Evolutionary conservation across 2,888 invertebrate genomes (phyloP).

Genomic region (Ophion obscuratus): DNA sequence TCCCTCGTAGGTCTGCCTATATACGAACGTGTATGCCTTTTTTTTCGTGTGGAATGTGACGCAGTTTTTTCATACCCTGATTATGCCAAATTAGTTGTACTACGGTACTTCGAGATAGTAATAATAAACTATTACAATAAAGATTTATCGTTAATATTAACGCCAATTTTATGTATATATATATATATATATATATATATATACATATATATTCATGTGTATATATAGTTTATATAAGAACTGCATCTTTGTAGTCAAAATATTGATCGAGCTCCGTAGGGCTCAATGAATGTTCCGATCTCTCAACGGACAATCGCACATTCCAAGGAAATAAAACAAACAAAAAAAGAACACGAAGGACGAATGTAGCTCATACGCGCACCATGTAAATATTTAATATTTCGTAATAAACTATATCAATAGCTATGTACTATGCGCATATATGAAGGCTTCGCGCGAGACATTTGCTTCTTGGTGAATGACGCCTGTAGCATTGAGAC

Average conservation of each 20-base stretch:
- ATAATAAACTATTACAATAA: constrained; percentile 46
- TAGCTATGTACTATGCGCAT: constrained; percentile 53
- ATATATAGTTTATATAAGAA: background rate
- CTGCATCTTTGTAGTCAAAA: constrained; percentile 16
- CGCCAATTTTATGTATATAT: constrained; percentile 10
- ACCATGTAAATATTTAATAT: constrained; percentile 52
- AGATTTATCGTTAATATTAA: constrained; percentile 47
- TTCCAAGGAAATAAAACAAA: constrained; percentile 25
- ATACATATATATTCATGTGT: background rate
- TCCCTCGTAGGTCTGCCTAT: background rate
- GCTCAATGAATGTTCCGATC: constrained; percentile 23
- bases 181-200: constrained; percentile 24
- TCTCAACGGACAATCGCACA: constrained; percentile 54
- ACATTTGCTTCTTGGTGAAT: constrained; percentile 43
- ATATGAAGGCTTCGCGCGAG: constrained; percentile 33
- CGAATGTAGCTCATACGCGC: constrained; percentile 46
- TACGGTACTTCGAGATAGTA: constrained; percentile 42
- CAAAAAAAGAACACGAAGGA: constrained; percentile 23
- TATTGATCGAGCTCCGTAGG: constrained; percentile 12
- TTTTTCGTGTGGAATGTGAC: constrained; percentile 49
- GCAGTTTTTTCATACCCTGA: constrained; percentile 49
- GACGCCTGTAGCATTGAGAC: background rate
- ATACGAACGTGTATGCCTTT: constrained; percentile 11
- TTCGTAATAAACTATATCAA: constrained; percentile 33
- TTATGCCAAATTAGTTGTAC: constrained; percentile 53